A percentile compares a stretch with the other conserved stretches of the same genome.
These are phyloP conservation scores for Spea multiplicata DNA, from an alignment of 2,113 vertebrate genomes.

Conservation along the genomic window DNA sequence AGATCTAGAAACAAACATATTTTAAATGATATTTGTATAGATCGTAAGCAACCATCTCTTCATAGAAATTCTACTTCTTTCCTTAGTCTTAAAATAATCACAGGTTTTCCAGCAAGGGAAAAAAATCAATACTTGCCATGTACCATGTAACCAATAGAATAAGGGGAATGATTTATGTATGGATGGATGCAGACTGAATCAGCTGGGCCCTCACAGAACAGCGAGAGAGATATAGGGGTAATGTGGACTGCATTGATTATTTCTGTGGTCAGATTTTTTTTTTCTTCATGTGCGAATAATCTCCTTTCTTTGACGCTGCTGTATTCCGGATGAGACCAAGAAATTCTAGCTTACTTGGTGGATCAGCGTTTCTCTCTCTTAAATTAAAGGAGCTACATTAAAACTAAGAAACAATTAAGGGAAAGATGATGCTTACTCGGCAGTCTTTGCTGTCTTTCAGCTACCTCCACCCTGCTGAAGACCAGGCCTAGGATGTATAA, in stretches of 20 bases:
- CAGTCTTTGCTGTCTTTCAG: slow-evolving; percentile 59
- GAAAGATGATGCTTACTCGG: slow-evolving; percentile 55
- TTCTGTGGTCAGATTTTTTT: slow-evolving; percentile 68
- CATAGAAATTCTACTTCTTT: slow-evolving; percentile 52
- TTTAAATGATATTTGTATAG: slow-evolving; percentile 37
- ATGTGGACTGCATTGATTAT: slow-evolving; percentile 72
- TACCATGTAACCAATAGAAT: slow-evolving; percentile 95
- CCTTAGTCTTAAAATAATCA: slow-evolving; percentile 76
- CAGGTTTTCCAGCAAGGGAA: slow-evolving; percentile 86
- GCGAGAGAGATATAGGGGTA: slow-evolving; percentile 58
- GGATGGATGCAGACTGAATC: slow-evolving; percentile 86
- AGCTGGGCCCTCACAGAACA: slow-evolving; percentile 79
- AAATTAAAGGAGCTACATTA: slow-evolving; percentile 76
- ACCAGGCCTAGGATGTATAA: slow-evolving; percentile 57
- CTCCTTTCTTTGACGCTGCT: slow-evolving; percentile 67
- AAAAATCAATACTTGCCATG: slow-evolving; percentile 98
- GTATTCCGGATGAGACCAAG: slow-evolving; percentile 63
- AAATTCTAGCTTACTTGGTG: slow-evolving; percentile 71
- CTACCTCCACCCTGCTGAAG: slow-evolving; percentile 60
- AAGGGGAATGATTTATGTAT: slow-evolving; percentile 98
- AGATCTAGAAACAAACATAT: neutral
- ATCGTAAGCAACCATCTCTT: slow-evolving; percentile 26
- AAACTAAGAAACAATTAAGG: slow-evolving; percentile 66
- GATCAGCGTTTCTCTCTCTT: slow-evolving; percentile 70
- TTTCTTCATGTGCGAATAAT: slow-evolving; percentile 67